A percentile compares a stretch with the other conserved stretches of the same genome.
phyloP scores from a whole-genome alignment of 1,140 invertebrate genomes.

The Leptoteleia sp. region DNA sequence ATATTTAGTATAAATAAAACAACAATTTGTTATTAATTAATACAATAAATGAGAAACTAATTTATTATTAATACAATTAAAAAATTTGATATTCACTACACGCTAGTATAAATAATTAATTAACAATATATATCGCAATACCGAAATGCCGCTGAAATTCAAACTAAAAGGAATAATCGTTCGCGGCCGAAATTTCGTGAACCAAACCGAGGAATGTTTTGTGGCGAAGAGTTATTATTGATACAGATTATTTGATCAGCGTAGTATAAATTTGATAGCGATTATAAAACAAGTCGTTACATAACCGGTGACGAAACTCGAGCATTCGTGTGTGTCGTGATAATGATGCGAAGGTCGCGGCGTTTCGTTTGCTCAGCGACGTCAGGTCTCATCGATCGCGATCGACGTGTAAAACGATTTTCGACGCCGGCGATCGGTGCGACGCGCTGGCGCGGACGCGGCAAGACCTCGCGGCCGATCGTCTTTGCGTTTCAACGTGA shows the following conservation, averaged over 20 bases:
- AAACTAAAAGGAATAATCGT: too few relatives aligned
- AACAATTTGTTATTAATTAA: too few relatives aligned
- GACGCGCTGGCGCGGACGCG: conserved; percentile 2
- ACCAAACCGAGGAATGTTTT: conserved; percentile 32
- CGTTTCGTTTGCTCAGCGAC: conserved; percentile 53
- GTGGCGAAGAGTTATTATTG: conserved; percentile 39
- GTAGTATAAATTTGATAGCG: conserved; percentile 59
- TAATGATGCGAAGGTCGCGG: conserved; percentile 53
- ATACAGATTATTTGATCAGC: conserved; percentile 59
- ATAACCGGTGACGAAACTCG: conserved; percentile 56
- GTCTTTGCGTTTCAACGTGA: background rate
- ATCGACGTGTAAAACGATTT: conserved; percentile 43
- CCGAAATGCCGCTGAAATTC: too few relatives aligned
- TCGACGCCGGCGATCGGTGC: conserved; percentile 16
- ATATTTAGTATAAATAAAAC: too few relatives aligned
- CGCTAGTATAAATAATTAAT: too few relatives aligned
- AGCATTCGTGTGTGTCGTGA: conserved; percentile 40
- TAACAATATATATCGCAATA: too few relatives aligned
- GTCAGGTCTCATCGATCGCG: conserved; percentile 53
- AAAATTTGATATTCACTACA: too few relatives aligned
- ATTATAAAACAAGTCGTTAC: conserved; percentile 53
- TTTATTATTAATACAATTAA: too few relatives aligned
- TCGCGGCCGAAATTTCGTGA: background rate
- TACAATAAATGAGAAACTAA: too few relatives aligned
- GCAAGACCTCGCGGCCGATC: conserved; percentile 5